These are phyloP conservation scores for Spea bombifrons DNA, from an alignment of 2,113 vertebrate species.

Conservation along the genomic window DNA sequence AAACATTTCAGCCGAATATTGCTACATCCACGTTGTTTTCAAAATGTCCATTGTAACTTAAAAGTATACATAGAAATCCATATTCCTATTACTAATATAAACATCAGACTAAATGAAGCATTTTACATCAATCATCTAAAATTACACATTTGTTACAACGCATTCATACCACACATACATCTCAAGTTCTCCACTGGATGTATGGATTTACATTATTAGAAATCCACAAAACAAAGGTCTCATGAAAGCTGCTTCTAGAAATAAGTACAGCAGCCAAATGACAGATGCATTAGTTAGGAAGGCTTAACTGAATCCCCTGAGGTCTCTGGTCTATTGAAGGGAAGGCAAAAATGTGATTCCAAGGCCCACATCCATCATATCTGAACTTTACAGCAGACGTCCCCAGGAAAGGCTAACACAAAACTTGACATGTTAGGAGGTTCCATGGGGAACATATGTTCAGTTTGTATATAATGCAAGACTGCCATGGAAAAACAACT, in stretches of 20 bases:
- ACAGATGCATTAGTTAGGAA: constrained; percentile 21
- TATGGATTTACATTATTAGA: not conserved
- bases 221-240: constrained; percentile 17
- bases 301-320: constrained; percentile 5
- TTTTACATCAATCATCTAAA: no score
- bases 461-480: constrained; percentile 5
- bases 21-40: no score
- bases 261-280: constrained; percentile 5
- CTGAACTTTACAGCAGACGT: constrained; percentile 21
- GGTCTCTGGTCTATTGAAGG: not conserved
- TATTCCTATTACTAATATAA: no score
- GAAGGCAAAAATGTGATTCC: constrained; percentile 13
- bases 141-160: no score
- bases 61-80: no score
- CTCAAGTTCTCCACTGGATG: not conserved
- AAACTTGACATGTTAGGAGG: constrained; percentile 10
- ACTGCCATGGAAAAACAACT: constrained; percentile 4
- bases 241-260: constrained; percentile 18
- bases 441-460: constrained; percentile 4
- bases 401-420: constrained; percentile 18
- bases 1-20: no score
- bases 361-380: constrained; percentile 22
- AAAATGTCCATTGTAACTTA: no score
- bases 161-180: not conserved
- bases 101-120: no score